These are phyloP conservation scores for Liopterus haemorrhoidalis DNA, from an alignment of 2,888 invertebrate genomes.

Conservation along the genomic window DNA sequence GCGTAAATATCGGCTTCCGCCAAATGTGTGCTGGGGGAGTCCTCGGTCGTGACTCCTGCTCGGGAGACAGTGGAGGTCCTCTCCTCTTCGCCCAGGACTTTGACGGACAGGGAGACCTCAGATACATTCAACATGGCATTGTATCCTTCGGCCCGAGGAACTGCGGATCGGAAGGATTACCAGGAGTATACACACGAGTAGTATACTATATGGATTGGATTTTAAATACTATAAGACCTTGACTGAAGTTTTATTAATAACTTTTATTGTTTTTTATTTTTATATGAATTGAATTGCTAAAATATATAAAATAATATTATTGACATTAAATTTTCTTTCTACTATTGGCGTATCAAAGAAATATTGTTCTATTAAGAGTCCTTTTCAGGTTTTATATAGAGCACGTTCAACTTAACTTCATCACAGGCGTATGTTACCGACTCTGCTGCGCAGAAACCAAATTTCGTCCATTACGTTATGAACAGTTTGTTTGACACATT, in stretches of 20 bases:
- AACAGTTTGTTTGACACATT: too few relatives aligned
- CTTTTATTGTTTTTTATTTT: constrained; percentile 1
- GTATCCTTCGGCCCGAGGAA: constrained; percentile 49
- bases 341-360: too few relatives aligned
- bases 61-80: constrained; percentile 66
- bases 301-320: too few relatives aligned
- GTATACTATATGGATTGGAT: constrained; percentile 63
- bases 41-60: constrained; percentile 55
- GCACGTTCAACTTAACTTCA: too few relatives aligned
- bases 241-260: constrained; percentile 27
- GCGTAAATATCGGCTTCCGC: constrained; percentile 32
- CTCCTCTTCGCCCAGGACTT: constrained; percentile 46
- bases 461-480: too few relatives aligned
- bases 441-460: too few relatives aligned
- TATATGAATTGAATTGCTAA: too few relatives aligned
- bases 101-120: constrained; percentile 40
- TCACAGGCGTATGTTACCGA: too few relatives aligned
- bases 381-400: too few relatives aligned
- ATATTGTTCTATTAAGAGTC: too few relatives aligned
- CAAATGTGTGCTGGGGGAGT: constrained; percentile 63
- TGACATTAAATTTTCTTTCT: too few relatives aligned
- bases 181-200: constrained; percentile 65
- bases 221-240: constrained; percentile 46
- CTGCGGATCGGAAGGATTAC: constrained; percentile 53
- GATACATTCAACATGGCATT: constrained; percentile 54